Percentiles rank a stretch among this genome's conserved stretches.
phyloP scores from a whole-genome alignment of 2,113 vertebrate genomes.

The Lanius collurio region DNA sequence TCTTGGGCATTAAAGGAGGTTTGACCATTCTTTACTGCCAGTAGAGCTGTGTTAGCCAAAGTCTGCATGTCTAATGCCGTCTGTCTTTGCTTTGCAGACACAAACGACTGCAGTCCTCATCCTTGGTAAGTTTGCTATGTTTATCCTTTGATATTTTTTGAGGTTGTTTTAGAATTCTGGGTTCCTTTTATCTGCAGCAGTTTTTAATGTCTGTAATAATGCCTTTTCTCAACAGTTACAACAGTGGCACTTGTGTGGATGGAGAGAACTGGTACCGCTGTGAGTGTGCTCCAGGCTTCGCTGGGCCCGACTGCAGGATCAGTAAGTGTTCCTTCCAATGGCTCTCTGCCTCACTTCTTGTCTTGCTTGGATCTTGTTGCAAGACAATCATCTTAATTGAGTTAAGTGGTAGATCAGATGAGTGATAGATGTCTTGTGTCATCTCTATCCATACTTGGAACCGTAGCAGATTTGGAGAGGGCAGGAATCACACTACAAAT shows the following conservation, averaged over 20 bases:
- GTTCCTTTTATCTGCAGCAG: neutral
- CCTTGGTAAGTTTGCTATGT: constrained; percentile 86
- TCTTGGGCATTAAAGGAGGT: constrained; percentile 12
- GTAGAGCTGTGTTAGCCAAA: neutral
- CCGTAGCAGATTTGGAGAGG: neutral
- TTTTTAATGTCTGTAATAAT: neutral
- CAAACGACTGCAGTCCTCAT: constrained; percentile 96
- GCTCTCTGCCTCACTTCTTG: neutral
- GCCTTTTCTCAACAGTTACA: constrained; percentile 80
- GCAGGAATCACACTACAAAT: neutral
- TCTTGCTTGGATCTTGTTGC: neutral
- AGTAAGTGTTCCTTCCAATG: constrained; percentile 79
- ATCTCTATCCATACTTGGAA: rapidly evolving
- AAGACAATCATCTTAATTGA: neutral
- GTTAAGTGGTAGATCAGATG: neutral
- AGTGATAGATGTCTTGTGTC: neutral
- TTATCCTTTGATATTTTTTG: neutral
- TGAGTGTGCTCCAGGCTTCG: constrained; percentile 93
- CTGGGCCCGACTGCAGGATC: constrained; percentile 95
- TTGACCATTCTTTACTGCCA: constrained; percentile 2
- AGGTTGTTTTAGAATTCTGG: neutral
- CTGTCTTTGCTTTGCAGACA: constrained; percentile 81
- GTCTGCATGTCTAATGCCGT: neutral
- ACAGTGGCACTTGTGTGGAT: constrained; percentile 94
- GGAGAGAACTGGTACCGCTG: constrained; percentile 99